Evolutionary conservation across 1,140 invertebrate genomes (phyloP), one percentile per base, ranked within the genome.

Genomic region (Augochlora pura): DNA sequence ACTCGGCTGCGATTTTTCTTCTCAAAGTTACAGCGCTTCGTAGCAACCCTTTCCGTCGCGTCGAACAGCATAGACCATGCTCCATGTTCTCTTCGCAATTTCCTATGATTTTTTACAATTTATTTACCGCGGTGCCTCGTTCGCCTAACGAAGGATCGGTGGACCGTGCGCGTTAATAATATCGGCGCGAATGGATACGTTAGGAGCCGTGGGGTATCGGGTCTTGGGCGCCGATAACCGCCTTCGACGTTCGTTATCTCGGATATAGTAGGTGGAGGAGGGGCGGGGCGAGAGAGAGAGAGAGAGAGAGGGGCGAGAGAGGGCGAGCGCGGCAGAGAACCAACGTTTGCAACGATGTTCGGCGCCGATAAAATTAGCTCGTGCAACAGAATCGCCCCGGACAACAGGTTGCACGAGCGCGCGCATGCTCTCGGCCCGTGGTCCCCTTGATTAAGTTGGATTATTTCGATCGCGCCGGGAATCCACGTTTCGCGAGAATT

Each of bases 361-460:
- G 42, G 16, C 18, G 42, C 16, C 73, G 73, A 75, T 75, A 75
- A 67, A 67, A 66, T 75, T 75, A 75, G 16, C 72, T 39, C 38
- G 74, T 32, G 49, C 52, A 68, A 65, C 73, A 54, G 32, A 16
- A 54, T 27, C 38, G 10, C 16, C 21, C n/a, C n/a, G n/a, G 23
- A 76, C 46, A 54, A 38, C 52, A 46, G 39, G 73, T 76, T 60
- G 64, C 54, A 62, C 21, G 32, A 38, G 27, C 4, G 32, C 38
- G 32, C 42, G 54, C 54, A 57, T n/a, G 27, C 21, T 9, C 12
- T 25, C 21, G 0, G 2, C 8, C 16, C n/a, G 2, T 9, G 2
- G 3, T 7, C 12, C 10, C 16, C n/a, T 42, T 39, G 32, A 70
- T 59, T 59, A 70, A 59, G n/a, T 38, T 21, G n/a, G 18, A 70